Base-by-base conservation (phyloP, 1,140 invertebrate genomes). In the Lasioglossum baleicum region DNA sequence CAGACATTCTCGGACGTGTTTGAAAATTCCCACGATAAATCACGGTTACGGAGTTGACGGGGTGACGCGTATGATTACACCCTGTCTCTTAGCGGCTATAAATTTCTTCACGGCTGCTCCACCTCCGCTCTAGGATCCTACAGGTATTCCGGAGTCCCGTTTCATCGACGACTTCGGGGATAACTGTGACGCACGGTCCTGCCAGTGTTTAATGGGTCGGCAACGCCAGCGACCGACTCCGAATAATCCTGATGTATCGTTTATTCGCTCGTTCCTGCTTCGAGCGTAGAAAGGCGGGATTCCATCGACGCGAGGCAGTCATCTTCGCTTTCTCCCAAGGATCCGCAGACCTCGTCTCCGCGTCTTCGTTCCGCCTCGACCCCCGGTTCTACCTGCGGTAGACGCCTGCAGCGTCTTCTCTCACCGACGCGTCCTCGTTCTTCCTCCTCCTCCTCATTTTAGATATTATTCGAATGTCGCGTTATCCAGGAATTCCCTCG, bases 31-130 rank as follows among this genome's bases (percentile, higher is more conserved):
- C 91, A 92, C 91, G 89, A 89, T 92, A 92, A 92, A 92, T 92
- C 90, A 92, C 85, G 82, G 88, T 89, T 90, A 87, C 82, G 67
- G 90, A 89, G 90, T 90, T 91, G 90, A 92, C 88, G 88, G 90
- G 90, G 88, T 91, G 90, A 92, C 90, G 90, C 86, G 89, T 90
- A 90, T 92, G 91, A 92, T 92, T 92, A 92, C 90, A 92, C 88
- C 90, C 88, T 92, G 90, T 91, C 91, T 88, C 89, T 76, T 88
- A 89, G 77, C 82, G 88, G 88, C 89, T 89, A 92, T 92, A 92
- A 92, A 92, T 92, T 89, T 91, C 88, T 73, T 82, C 68, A 53
- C 77, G 79, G 81, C 80, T 84, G 77, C 60, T 72, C 77, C 75
- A 79, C 74, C 85, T 79, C 56, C 61, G 64, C 56, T 53, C 83